A percentile compares a stretch with the other conserved stretches of the same genome.
These are phyloP conservation scores for Darevskia mixta DNA, from an alignment of 2,797 vertebrate genomes.

Conservation along the genomic window DNA sequence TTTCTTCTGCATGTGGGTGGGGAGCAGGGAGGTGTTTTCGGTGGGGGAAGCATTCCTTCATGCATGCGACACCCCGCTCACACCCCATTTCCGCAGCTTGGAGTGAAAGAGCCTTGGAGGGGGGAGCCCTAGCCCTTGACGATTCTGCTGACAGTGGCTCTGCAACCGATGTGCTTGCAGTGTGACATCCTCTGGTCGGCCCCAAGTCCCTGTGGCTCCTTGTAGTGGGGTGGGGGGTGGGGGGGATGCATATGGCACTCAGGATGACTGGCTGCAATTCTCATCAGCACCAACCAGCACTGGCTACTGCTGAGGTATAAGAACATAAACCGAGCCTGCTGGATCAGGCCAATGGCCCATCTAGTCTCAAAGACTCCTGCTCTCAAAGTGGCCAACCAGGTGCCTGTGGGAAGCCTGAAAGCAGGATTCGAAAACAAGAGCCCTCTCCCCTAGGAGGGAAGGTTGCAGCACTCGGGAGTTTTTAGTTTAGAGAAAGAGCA, in stretches of 20 bases:
- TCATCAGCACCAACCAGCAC: too few relatives aligned
- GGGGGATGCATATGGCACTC: background rate
- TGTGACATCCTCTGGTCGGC: background rate
- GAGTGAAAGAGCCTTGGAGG: background rate
- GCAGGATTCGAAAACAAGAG: too few relatives aligned
- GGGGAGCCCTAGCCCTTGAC: background rate
- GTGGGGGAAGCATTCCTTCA: background rate
- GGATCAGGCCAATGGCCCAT: too few relatives aligned
- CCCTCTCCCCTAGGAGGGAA: too few relatives aligned
- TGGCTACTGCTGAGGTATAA: too few relatives aligned
- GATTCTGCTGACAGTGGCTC: background rate
- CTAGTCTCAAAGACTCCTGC: too few relatives aligned
- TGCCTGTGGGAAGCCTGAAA: too few relatives aligned
- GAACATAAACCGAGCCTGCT: too few relatives aligned
- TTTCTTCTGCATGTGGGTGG: fast-evolving
- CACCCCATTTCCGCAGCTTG: background rate
- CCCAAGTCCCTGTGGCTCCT: background rate
- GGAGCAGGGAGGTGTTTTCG: background rate
- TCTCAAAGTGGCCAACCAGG: too few relatives aligned
- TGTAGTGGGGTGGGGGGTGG: background rate
- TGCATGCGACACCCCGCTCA: background rate
- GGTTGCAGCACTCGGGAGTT: too few relatives aligned
- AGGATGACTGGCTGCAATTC: too few relatives aligned
- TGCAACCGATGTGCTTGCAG: background rate
- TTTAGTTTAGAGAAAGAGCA: too few relatives aligned